A percentile compares a stretch with the other conserved stretches of the same genome.
phyloP scores from a whole-genome alignment of 2,113 vertebrate species.

The Catharus bicknelli region DNA sequence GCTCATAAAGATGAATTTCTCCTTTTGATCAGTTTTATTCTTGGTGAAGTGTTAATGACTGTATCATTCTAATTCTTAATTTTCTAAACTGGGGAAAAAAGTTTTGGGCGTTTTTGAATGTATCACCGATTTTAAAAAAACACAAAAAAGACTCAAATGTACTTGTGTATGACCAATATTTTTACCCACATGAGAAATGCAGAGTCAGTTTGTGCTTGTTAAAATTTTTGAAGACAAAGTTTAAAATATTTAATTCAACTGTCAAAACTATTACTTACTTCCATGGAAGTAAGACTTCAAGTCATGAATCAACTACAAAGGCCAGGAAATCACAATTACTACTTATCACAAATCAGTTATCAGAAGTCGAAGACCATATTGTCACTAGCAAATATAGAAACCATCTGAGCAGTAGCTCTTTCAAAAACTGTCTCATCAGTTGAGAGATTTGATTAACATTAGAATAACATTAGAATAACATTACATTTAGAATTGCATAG shows the following conservation, averaged over 20 bases:
- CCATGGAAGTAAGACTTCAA: not conserved
- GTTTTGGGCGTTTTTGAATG: not conserved
- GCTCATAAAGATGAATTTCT: not conserved
- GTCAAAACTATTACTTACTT: not conserved
- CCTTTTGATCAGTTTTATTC: not conserved
- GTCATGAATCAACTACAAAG: not conserved
- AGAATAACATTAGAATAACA: not conserved
- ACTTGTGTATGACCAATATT: not conserved
- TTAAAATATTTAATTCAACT: not conserved
- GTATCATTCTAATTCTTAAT: not conserved
- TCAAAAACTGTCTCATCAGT: not conserved
- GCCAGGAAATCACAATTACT: not conserved
- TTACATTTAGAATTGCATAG: not conserved
- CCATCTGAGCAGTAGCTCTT: not conserved
- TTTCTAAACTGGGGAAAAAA: not conserved
- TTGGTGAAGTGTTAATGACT: not conserved
- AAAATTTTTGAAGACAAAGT: not conserved
- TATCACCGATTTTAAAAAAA: not conserved
- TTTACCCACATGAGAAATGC: accelerated
- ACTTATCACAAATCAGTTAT: not conserved
- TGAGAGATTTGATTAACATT: not conserved
- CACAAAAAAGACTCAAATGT: not conserved
- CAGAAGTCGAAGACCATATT: not conserved
- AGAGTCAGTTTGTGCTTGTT: not conserved
- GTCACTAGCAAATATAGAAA: not conserved